A percentile compares a stretch with the other conserved stretches of the same genome.
These are phyloP conservation scores for Thunnus albacares DNA, from an alignment of 2,797 vertebrate species.

Conservation along the genomic window DNA sequence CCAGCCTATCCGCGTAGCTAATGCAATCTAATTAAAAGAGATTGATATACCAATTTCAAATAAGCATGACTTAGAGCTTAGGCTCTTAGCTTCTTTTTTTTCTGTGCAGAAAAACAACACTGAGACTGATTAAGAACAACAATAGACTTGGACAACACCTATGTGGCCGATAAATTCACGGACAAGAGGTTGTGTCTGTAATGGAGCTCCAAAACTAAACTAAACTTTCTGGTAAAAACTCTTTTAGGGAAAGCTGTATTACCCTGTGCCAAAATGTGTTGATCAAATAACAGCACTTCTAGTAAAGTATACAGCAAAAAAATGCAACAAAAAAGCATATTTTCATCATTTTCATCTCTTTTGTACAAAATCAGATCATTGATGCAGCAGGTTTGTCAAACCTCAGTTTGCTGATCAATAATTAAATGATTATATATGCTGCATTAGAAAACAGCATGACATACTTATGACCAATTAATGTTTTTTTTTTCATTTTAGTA, in stretches of 20 bases:
- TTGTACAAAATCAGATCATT: no score
- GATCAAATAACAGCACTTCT: no score
- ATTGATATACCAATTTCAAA: slow-evolving; percentile 64
- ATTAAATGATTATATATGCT: no score
- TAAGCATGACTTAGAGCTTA: slow-evolving; percentile 55
- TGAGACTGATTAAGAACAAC: slow-evolving; percentile 43
- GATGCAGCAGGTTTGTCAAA: no score
- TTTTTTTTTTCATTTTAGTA: no score
- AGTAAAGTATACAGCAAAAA: no score
- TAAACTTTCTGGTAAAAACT: not conserved
- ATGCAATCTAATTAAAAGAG: slow-evolving; percentile 70
- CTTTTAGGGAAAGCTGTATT: not conserved
- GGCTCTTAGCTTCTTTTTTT: slow-evolving; percentile 51
- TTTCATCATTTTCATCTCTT: no score
- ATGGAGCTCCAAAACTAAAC: not conserved
- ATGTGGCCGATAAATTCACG: slow-evolving; percentile 5
- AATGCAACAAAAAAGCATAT: no score
- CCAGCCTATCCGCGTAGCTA: not conserved
- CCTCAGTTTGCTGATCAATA: no score
- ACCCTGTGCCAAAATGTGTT: no score
- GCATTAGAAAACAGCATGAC: no score
- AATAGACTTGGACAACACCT: slow-evolving; percentile 10
- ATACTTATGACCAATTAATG: no score
- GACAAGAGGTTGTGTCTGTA: not conserved
- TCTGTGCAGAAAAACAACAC: slow-evolving; percentile 36